Evolutionary conservation across 2,888 invertebrate species (phyloP), one percentile per base, ranked within the genome.

Genomic region (Lomographa bimaculata): DNA sequence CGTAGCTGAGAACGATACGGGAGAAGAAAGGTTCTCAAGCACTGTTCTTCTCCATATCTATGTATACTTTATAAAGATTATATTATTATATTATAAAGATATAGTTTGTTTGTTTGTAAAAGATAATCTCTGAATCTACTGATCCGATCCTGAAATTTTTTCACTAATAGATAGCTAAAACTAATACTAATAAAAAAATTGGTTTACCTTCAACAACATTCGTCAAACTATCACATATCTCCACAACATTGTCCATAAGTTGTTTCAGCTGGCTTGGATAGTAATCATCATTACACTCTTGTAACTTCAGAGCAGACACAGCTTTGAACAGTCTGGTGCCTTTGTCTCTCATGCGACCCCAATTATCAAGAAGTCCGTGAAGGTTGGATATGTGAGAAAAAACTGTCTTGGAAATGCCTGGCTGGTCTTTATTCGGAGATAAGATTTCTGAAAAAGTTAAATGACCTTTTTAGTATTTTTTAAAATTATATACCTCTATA

Each of bases 331-430:
- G 38, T 32, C 71, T 74, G 4, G 65, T 61, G 7, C 87, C 86
- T 50, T 79, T 84, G 1, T 70, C 74, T 33, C 60, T 69, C n/a
- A 82, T 36, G 27, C 57, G 64, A 3, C 54, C 40, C 89, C 89
- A 89, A 37, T 85, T 73, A 24, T 42, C 60, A 21, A 89, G 24
- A 5, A 80, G 53, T 0, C 55, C 48, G 42, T 84, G 79, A 3
- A 89, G 54, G 12, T 69, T 76, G 0, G 76, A 73, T 11, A 85
- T 50, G 45, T 87, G 87, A 2, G 74, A 76, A 44, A 73, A 85
- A 3, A 85, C 76, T 0, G 82, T 83, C 60, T 78, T 85, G 0
- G 82, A 71, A 19, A 86, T 60, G 2, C 75, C 83, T 12, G 74
- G 66, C 8, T 63, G 61, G 30, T 80, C 77, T 60, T 81, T 84